These are phyloP conservation scores for Calliphora vomitoria DNA, from an alignment of 2,888 invertebrate genomes.

Conservation along the genomic window DNA sequence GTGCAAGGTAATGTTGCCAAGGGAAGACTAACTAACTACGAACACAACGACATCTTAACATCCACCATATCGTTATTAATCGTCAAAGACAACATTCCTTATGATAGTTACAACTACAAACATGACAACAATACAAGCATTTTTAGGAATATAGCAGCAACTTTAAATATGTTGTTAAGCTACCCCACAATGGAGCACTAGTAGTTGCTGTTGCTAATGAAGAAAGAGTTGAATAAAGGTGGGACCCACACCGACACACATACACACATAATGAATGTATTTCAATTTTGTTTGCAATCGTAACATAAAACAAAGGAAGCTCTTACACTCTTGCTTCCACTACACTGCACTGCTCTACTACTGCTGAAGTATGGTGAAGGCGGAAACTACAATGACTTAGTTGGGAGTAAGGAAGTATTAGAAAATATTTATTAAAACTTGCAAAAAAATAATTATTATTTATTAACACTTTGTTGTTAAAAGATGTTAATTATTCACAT, in stretches of 20 bases:
- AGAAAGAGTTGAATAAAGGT: slow-evolving; percentile 1
- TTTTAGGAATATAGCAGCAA: slow-evolving; percentile 28
- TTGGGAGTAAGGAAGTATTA: slow-evolving; percentile 26
- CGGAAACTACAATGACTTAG: slow-evolving; percentile 35
- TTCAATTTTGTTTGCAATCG: neutral
- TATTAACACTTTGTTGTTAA: neutral
- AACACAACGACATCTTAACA: slow-evolving; percentile 14
- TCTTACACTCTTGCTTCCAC: neutral
- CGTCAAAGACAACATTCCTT: slow-evolving; percentile 52
- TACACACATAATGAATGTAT: neutral
- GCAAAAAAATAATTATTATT: slow-evolving; percentile 3
- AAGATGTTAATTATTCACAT: slow-evolving; percentile 33
- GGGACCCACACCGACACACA: neutral
- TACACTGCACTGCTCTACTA: neutral
- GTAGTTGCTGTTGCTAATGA: slow-evolving; percentile 3
- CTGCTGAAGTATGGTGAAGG: slow-evolving; percentile 1
- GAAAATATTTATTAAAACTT: slow-evolving; percentile 7
- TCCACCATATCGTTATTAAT: slow-evolving; percentile 23
- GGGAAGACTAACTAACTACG: slow-evolving; percentile 29
- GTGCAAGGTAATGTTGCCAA: slow-evolving; percentile 30
- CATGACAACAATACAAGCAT: neutral
- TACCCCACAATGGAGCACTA: neutral
- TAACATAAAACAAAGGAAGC: slow-evolving; percentile 37
- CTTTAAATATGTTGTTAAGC: slow-evolving; percentile 20
- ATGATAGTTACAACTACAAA: slow-evolving; percentile 20